Evolutionary conservation across 2,797 vertebrate genomes (phyloP).

Genomic region (Kryptopterus vitreolus): DNA sequence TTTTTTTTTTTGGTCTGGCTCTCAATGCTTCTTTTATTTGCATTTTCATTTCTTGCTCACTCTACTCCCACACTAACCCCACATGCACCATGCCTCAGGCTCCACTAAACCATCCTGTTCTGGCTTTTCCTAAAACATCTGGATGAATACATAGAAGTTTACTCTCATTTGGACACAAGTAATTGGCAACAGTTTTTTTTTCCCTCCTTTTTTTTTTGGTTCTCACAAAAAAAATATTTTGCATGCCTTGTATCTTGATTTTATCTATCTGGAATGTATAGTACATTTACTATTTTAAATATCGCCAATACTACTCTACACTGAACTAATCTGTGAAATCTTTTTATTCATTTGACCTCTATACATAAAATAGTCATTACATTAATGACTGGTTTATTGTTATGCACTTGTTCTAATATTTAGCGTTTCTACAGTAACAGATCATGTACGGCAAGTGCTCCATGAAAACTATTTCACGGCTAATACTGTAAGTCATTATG

Average conservation of each 20-base stretch:
- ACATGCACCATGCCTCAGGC: slow-evolving; percentile 60
- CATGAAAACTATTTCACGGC: no score
- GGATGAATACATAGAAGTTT: neutral
- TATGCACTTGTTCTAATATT: no score
- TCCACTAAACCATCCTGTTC: slow-evolving; percentile 25
- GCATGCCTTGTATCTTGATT: neutral
- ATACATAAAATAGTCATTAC: no score
- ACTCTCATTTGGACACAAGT: neutral
- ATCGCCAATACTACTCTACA: no score
- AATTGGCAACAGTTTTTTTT: neutral
- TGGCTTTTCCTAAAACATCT: slow-evolving; percentile 22
- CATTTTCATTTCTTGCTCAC: slow-evolving; percentile 35
- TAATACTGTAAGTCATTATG: no score
- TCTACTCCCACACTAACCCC: slow-evolving; percentile 67
- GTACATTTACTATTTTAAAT: neutral
- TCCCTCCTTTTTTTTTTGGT: neutral
- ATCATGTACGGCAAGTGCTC: no score
- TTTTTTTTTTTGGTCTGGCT: slow-evolving; percentile 20
- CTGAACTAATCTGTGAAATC: no score
- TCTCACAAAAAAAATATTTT: neutral
- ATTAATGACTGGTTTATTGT: no score
- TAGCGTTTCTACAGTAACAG: no score
- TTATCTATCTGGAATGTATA: neutral
- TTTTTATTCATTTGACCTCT: no score
- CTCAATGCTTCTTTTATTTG: slow-evolving; percentile 25